Conservation (phyloP, 2,888 invertebrate species). For the Agonopterix subpropinquella region DNA sequence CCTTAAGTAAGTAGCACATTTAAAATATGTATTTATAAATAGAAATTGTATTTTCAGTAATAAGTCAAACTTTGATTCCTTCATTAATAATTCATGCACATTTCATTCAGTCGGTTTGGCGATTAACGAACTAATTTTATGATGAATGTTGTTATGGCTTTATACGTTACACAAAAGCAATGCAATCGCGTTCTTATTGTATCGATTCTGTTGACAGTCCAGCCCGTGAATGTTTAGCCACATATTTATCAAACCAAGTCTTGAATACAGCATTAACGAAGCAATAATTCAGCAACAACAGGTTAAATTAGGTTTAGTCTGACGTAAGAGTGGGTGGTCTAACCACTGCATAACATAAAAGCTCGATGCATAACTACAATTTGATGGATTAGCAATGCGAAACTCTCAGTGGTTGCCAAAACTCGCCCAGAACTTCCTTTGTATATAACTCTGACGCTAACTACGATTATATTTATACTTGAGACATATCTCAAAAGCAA, state of each 20-base stretch:
- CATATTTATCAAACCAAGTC: conserved; percentile 23
- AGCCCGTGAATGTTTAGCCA: not conserved
- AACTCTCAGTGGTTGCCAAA: conserved; percentile 33
- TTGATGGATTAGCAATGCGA: conserved; percentile 31
- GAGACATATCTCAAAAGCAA: not conserved
- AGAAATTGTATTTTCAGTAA: no score
- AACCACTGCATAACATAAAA: conserved; percentile 8
- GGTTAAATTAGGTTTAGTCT: conserved; percentile 52
- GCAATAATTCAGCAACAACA: conserved; percentile 43
- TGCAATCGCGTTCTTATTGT: no score
- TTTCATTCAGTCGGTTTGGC: no score
- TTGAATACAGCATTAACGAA: conserved; percentile 39
- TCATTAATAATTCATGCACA: no score
- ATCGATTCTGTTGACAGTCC: not conserved
- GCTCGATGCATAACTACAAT: conserved; percentile 30
- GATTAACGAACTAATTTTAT: no score
- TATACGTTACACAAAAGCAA: no score
- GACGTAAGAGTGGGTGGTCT: conserved; percentile 41
- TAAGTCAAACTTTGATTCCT: no score
- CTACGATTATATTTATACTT: not conserved
- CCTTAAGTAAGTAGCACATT: no score
- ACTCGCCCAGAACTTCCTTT: conserved; percentile 21
- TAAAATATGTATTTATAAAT: no score
- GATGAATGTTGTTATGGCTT: no score
- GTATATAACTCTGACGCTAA: not conserved